A percentile compares a stretch with the other conserved stretches of the same genome.
Evolutionary conservation across 1,140 invertebrate species (phyloP).

Genomic region (Achatina immaculata): DNA sequence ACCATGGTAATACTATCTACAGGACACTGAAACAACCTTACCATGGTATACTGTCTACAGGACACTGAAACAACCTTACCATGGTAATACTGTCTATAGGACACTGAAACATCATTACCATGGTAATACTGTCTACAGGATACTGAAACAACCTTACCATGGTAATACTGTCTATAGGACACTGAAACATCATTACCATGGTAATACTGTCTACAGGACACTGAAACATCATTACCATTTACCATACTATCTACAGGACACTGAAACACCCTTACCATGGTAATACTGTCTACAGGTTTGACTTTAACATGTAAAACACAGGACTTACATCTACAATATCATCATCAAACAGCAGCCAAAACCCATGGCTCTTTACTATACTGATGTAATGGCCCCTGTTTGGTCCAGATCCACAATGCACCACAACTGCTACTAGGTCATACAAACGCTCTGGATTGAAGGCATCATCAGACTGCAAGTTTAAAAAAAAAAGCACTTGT

Average conservation of each 20-base stretch:
- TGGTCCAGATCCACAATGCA: slow-evolving; percentile 98
- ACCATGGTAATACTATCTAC: background rate
- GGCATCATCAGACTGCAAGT: slow-evolving; percentile 91
- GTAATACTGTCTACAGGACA: too few species aligned
- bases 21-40: background rate
- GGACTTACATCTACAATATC: slow-evolving; percentile 99
- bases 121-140: too few species aligned
- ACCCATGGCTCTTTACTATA: slow-evolving; percentile 98
- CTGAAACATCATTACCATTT: too few species aligned
- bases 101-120: too few species aligned
- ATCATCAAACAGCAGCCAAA: slow-evolving; percentile 99
- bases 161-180: too few species aligned
- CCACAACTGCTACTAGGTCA: slow-evolving; percentile 98
- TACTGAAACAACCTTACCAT: too few species aligned
- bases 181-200: too few species aligned
- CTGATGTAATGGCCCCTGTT: slow-evolving; percentile 99
- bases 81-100: too few species aligned
- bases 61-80: background rate
- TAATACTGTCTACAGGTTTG: too few species aligned
- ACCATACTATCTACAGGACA: too few species aligned
- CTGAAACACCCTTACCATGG: too few species aligned
- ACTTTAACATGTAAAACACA: too few species aligned
- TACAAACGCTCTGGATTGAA: slow-evolving; percentile 97
- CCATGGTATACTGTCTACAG: background rate
- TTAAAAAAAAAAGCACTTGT: slow-evolving; percentile 42